Evolutionary conservation across 2,888 invertebrate species (phyloP).

Genomic region (Platypus cylindrus): DNA sequence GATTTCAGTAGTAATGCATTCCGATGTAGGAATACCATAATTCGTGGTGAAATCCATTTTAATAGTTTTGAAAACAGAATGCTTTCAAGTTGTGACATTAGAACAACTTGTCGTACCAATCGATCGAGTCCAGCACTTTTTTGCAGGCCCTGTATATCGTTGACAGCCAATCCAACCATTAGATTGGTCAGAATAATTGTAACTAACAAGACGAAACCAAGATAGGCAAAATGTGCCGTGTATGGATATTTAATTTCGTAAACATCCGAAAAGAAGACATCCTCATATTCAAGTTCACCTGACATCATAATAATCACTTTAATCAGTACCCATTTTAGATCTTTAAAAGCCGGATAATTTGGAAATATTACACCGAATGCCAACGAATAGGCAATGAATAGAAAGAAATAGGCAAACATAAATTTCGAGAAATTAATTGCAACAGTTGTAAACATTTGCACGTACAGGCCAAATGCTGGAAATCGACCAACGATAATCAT

Average conservation of each 20-base stretch:
- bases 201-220: slow-evolving; percentile 64
- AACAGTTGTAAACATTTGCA: slow-evolving; percentile 80
- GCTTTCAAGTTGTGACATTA: slow-evolving; percentile 71
- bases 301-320: slow-evolving; percentile 85
- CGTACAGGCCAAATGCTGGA: slow-evolving; percentile 73
- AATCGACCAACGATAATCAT: slow-evolving; percentile 80
- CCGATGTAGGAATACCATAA: slow-evolving; percentile 53
- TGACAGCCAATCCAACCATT: slow-evolving; percentile 74
- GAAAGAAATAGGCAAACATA: slow-evolving; percentile 64
- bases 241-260: slow-evolving; percentile 41
- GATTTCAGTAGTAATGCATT: slow-evolving; percentile 66
- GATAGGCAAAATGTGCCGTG: slow-evolving; percentile 63
- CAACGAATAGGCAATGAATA: slow-evolving; percentile 67
- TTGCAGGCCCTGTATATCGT: slow-evolving; percentile 71
- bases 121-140: slow-evolving; percentile 69
- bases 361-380: slow-evolving; percentile 74
- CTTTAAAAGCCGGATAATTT: slow-evolving; percentile 57
- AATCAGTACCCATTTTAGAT: slow-evolving; percentile 50
- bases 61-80: slow-evolving; percentile 68
- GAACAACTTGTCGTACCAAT: slow-evolving; percentile 66
- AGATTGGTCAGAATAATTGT: slow-evolving; percentile 74
- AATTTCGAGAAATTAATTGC: slow-evolving; percentile 74
- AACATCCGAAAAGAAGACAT: slow-evolving; percentile 54
- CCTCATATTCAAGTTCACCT: slow-evolving; percentile 74
- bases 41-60: slow-evolving; percentile 45